A percentile compares a stretch with the other conserved stretches of the same genome.
Evolutionary conservation across 2,113 vertebrate species (phyloP).

Genomic region (Channa maculata): DNA sequence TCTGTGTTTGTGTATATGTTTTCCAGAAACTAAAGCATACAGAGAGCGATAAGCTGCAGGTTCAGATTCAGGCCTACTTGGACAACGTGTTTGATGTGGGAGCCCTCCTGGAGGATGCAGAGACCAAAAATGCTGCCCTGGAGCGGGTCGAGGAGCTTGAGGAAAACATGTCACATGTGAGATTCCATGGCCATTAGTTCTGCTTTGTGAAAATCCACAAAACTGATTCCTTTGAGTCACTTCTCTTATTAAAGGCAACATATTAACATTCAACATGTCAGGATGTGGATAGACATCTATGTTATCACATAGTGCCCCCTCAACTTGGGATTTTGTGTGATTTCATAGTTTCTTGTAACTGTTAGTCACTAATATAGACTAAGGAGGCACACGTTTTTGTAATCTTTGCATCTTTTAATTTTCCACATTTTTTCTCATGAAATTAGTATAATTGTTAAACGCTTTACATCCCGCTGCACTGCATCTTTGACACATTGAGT

Average conservation of each 20-base stretch:
- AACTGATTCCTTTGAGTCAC: background rate
- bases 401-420: too few species aligned
- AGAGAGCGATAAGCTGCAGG: conserved; percentile 96
- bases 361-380: too few species aligned
- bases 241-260: background rate
- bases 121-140: conserved; percentile 97
- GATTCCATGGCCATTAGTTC: conserved; percentile 39
- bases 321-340: too few species aligned
- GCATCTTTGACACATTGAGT: background rate
- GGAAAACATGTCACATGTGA: conserved; percentile 95
- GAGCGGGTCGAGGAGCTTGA: conserved; percentile 98
- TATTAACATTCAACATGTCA: conserved; percentile 15
- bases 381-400: too few species aligned
- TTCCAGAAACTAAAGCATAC: conserved; percentile 94
- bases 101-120: conserved; percentile 93
- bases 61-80: conserved; percentile 97
- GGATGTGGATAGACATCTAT: conserved; percentile 1
- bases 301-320: too few species aligned
- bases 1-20: conserved; percentile 19
- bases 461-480: background rate
- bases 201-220: background rate
- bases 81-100: conserved; percentile 98
- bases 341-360: too few species aligned
- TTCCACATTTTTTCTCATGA: too few species aligned
- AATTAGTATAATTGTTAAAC: background rate